A percentile compares a stretch with the other conserved stretches of the same genome.
These are phyloP conservation scores for Pectinophora gossypiella DNA, from an alignment of 1,140 invertebrate species.

Conservation along the genomic window DNA sequence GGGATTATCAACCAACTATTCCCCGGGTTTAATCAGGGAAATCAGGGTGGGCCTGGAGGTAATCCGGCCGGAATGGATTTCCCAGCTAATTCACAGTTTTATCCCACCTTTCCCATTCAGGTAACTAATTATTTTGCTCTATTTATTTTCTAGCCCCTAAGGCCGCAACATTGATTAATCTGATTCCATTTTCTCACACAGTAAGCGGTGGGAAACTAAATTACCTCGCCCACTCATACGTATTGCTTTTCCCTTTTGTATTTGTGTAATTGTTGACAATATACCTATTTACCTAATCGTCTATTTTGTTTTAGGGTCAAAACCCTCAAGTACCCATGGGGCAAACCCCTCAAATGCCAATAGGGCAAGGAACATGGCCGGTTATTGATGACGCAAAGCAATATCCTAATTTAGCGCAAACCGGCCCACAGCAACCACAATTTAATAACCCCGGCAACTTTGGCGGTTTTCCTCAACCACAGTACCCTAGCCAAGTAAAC, in stretches of 20 bases:
- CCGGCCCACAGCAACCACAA: neutral
- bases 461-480: neutral
- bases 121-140: slow-evolving; percentile 9
- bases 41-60: neutral
- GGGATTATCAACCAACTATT: slow-evolving; percentile 10
- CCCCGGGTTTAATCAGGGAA: slow-evolving; percentile 13
- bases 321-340: no score
- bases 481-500: neutral
- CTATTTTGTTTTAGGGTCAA: neutral
- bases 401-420: neutral
- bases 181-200: neutral
- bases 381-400: neutral
- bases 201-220: no score
- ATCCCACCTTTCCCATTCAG: slow-evolving; percentile 9
- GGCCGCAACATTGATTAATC: slow-evolving; percentile 1
- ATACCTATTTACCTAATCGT: no score
- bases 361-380: neutral
- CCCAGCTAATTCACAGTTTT: slow-evolving; percentile 13
- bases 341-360: neutral
- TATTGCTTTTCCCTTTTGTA: no score
- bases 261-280: no score
- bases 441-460: neutral
- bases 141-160: neutral
- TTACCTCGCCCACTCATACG: no score
- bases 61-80: slow-evolving; percentile 9